Conservation (phyloP, 2,797 vertebrate species). For the Pangasius larnaudii region DNA sequence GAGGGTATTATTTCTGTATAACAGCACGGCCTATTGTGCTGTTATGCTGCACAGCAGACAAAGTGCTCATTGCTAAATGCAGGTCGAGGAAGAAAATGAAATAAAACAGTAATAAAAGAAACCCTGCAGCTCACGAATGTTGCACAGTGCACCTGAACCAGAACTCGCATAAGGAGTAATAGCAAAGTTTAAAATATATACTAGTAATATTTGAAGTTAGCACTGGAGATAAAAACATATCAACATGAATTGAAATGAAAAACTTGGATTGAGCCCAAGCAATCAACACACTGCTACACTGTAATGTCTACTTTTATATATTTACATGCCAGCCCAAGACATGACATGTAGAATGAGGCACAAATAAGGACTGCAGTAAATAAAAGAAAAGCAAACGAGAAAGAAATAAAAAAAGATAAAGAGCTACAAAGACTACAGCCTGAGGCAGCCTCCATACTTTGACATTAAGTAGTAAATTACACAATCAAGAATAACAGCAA, state of each 20-base stretch:
- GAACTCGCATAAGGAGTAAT: neutral
- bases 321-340: neutral
- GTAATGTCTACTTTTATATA: neutral
- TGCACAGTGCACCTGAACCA: neutral
- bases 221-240: neutral
- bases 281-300: no score
- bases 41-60: neutral
- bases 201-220: no score
- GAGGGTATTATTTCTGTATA: no score
- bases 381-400: conserved; percentile 48
- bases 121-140: neutral
- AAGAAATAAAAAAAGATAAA: conserved; percentile 24
- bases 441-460: conserved; percentile 32
- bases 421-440: conserved; percentile 38
- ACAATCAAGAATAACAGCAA: conserved; percentile 37
- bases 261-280: neutral
- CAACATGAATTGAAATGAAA: neutral
- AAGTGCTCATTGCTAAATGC: neutral
- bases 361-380: conserved; percentile 22
- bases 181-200: neutral
- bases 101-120: neutral
- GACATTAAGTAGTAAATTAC: conserved; percentile 40
- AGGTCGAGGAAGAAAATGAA: neutral
- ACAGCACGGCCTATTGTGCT: neutral
- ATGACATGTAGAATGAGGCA: conserved; percentile 22